Evolutionary conservation across 1,140 invertebrate genomes (phyloP).

Genomic region (Rhyzopertha dominica): DNA sequence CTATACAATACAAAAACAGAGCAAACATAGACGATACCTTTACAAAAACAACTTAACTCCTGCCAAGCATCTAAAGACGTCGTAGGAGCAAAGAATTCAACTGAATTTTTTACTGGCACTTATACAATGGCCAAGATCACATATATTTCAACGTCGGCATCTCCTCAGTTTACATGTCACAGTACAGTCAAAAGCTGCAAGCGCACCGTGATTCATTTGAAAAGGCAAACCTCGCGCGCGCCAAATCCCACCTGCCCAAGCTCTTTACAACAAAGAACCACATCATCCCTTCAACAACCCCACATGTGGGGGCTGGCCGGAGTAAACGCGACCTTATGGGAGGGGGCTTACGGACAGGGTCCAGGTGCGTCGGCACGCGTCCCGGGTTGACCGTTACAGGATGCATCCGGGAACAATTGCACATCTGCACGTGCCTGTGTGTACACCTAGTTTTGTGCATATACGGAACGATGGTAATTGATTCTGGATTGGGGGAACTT

Average conservation of each 20-base stretch:
- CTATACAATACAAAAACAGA: too few relatives aligned
- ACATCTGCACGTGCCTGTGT: slow-evolving; percentile 29
- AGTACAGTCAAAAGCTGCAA: slow-evolving; percentile 16
- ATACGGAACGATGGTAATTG: slow-evolving; percentile 4
- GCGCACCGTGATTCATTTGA: slow-evolving; percentile 10
- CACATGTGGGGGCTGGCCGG: slow-evolving; percentile 19
- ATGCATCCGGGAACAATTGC: slow-evolving; percentile 30
- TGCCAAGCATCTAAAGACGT: too few relatives aligned
- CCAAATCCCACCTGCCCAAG: slow-evolving; percentile 10
- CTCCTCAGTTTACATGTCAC: too few relatives aligned
- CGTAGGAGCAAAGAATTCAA: too few relatives aligned
- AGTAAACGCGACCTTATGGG: slow-evolving; percentile 15
- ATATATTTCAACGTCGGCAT: too few relatives aligned
- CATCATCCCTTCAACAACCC: slow-evolving; percentile 21
- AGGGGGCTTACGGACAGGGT: slow-evolving; percentile 1
- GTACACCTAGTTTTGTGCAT: background rate
- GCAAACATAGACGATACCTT: too few relatives aligned
- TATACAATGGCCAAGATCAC: too few relatives aligned
- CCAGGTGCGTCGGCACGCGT: slow-evolving; percentile 24
- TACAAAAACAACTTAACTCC: too few relatives aligned
- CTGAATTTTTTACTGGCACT: too few relatives aligned
- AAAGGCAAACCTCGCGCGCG: slow-evolving; percentile 10
- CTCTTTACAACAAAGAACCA: slow-evolving; percentile 6
- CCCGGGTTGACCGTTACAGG: slow-evolving; percentile 30
- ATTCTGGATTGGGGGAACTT: too few relatives aligned